Conservation (phyloP, 2,113 vertebrate species). For the Paradisaea rubra region DNA sequence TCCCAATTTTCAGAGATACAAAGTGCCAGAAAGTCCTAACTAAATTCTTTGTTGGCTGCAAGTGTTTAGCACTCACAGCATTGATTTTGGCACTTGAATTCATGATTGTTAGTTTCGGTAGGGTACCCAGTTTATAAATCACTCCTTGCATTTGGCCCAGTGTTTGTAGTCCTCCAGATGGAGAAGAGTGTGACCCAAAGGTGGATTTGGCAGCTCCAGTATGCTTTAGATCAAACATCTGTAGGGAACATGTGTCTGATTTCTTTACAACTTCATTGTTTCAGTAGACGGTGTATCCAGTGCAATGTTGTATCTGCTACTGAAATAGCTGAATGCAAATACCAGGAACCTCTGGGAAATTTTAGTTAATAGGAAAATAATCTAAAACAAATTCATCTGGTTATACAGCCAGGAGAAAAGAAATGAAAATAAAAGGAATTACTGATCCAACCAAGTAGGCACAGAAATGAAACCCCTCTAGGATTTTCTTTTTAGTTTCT, state of each 20-base stretch:
- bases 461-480: slow-evolving; percentile 26
- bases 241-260: slow-evolving; percentile 33
- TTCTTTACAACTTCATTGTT: slow-evolving; percentile 36
- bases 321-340: slow-evolving; percentile 54
- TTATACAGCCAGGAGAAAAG: slow-evolving; percentile 35
- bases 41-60: background rate
- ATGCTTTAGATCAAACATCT: slow-evolving; percentile 43
- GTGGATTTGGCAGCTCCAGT: slow-evolving; percentile 27
- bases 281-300: slow-evolving; percentile 29
- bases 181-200: slow-evolving; percentile 29
- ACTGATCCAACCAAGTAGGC: slow-evolving; percentile 41
- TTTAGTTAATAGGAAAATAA: slow-evolving; percentile 65
- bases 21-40: background rate
- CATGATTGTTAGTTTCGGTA: background rate
- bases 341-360: slow-evolving; percentile 58
- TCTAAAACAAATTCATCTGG: slow-evolving; percentile 52
- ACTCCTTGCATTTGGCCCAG: background rate
- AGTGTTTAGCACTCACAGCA: background rate
- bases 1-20: background rate
- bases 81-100: background rate
- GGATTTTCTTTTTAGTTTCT: slow-evolving; percentile 39
- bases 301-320: slow-evolving; percentile 47
- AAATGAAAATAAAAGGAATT: slow-evolving; percentile 41
- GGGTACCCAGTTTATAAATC: slow-evolving; percentile 28
- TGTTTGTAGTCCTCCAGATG: slow-evolving; percentile 18